phyloP scores from a whole-genome alignment of 2,113 vertebrate species.

The Lepidothrix coronata region DNA sequence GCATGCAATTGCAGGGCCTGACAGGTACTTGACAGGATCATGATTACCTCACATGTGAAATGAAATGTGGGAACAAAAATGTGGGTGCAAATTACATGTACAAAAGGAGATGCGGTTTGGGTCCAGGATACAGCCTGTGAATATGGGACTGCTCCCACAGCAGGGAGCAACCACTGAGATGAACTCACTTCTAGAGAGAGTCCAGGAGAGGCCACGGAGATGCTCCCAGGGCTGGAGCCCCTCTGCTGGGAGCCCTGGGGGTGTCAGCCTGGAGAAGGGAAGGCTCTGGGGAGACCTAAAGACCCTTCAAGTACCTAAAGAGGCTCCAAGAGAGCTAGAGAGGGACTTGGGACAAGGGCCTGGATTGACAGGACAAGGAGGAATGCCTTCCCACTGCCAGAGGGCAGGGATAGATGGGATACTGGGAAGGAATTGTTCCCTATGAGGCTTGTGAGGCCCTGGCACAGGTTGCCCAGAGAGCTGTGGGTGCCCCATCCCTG shows the following conservation, averaged over 20 bases:
- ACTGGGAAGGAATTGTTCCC: not conserved
- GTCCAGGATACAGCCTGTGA: fast-evolving
- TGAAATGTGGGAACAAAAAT: not conserved
- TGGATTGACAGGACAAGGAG: not conserved
- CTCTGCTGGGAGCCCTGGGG: not conserved
- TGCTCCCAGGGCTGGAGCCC: not conserved
- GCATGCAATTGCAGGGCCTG: slow-evolving; percentile 87
- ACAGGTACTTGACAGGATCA: no score
- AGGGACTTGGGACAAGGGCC: not conserved
- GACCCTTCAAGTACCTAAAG: not conserved
- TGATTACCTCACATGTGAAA: not conserved
- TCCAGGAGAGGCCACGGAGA: fast-evolving
- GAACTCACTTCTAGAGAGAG: not conserved
- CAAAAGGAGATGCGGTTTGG: not conserved
- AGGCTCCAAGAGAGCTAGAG: not conserved
- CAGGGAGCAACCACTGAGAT: not conserved
- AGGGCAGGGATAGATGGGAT: not conserved
- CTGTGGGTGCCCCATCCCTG: not conserved
- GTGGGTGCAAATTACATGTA: not conserved
- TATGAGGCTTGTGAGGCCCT: not conserved
- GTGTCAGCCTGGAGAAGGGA: not conserved
- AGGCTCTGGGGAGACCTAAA: not conserved
- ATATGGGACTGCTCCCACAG: not conserved
- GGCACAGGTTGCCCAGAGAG: not conserved
- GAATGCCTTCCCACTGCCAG: not conserved